These are phyloP conservation scores for Tipula helvola DNA, from an alignment of 2,888 invertebrate genomes.

Conservation along the genomic window DNA sequence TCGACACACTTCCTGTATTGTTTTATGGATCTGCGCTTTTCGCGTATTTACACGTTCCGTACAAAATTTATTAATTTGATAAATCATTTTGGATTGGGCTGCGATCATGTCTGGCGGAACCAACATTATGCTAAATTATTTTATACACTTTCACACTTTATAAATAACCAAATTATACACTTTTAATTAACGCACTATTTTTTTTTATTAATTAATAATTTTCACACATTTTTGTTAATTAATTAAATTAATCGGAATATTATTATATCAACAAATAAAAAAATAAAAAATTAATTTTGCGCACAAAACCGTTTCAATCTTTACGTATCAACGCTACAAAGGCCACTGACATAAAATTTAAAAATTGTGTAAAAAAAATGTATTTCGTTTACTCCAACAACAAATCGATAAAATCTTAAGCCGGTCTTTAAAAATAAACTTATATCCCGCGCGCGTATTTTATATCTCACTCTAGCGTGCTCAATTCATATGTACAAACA, in stretches of 20 bases:
- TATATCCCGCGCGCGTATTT: background rate
- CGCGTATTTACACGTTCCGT: conserved; percentile 81
- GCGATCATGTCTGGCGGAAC: conserved; percentile 91
- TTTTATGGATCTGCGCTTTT: conserved; percentile 76
- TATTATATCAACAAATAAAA: background rate
- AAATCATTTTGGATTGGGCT: conserved; percentile 89
- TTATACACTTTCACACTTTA: background rate
- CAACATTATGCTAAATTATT: conserved; percentile 47
- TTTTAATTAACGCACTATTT: background rate
- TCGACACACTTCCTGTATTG: conserved; percentile 80
- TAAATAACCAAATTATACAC: background rate
- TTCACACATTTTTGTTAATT: background rate
- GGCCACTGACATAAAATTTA: conserved; percentile 16
- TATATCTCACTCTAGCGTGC: conserved; percentile 6
- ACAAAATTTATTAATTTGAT: conserved; percentile 92
- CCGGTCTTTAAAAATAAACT: background rate
- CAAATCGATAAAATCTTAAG: background rate
- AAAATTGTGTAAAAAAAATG: background rate
- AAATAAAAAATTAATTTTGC: background rate
- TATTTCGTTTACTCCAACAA: conserved; percentile 4
- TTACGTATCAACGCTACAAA: conserved; percentile 15
- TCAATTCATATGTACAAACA: background rate
- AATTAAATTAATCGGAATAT: background rate
- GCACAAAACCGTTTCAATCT: background rate
- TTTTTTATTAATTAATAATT: background rate